Evolutionary conservation across 1,140 invertebrate species (phyloP).

Genomic region (Paralvinella palmiformis): DNA sequence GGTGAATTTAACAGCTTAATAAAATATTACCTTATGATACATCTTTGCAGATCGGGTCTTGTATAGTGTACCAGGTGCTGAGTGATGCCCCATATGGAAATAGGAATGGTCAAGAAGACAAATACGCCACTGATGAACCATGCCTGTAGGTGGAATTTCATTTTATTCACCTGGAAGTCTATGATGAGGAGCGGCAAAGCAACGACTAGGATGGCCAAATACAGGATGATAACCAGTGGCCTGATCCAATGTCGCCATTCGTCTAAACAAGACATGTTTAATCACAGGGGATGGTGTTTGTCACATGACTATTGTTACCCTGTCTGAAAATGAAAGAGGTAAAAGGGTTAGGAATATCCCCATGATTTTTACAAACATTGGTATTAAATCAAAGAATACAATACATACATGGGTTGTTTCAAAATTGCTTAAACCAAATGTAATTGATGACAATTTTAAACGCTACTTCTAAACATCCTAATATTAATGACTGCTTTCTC

Average conservation of each 20-base stretch:
- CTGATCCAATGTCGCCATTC: constrained; percentile 81
- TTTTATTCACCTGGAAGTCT: constrained; percentile 50
- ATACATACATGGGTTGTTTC: too few relatives aligned
- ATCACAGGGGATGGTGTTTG: too few relatives aligned
- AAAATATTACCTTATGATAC: constrained; percentile 83
- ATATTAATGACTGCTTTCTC: too few relatives aligned
- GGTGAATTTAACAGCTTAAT: too few relatives aligned
- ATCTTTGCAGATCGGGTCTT: constrained; percentile 85
- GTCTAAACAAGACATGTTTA: constrained; percentile 22
- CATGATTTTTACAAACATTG: too few relatives aligned
- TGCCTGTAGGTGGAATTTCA: constrained; percentile 55
- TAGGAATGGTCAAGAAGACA: constrained; percentile 80
- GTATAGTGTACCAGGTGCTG: constrained; percentile 91
- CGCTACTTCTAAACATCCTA: too few relatives aligned
- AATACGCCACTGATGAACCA: constrained; percentile 80
- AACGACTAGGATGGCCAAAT: constrained; percentile 72
- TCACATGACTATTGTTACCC: too few relatives aligned
- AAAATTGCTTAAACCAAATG: too few relatives aligned
- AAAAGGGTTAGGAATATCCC: too few relatives aligned
- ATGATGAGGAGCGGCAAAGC: constrained; percentile 75
- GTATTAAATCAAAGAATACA: too few relatives aligned
- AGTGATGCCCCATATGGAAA: constrained; percentile 89
- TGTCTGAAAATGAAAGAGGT: too few relatives aligned
- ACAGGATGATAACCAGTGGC: constrained; percentile 71
- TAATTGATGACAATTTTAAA: too few relatives aligned